phyloP scores from a whole-genome alignment of 2,113 vertebrate species.

The Chlorocebus sabaeus region DNA sequence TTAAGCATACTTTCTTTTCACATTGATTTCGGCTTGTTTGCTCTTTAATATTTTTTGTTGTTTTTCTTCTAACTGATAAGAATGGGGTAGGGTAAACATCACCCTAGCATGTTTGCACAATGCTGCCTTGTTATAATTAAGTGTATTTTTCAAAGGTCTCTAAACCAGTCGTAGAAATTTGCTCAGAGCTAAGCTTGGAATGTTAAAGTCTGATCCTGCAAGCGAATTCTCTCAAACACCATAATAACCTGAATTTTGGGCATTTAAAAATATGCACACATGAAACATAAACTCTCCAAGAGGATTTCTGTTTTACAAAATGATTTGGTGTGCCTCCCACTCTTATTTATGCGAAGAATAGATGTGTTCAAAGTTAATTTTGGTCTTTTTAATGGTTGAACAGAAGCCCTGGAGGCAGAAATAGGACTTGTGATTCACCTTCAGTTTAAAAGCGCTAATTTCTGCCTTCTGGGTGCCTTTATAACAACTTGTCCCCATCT shows the following conservation, averaged over 20 bases:
- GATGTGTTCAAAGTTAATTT: slow-evolving; percentile 47
- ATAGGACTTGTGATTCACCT: slow-evolving; percentile 60
- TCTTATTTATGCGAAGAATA: slow-evolving; percentile 9
- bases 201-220: not conserved
- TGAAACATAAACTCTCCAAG: not conserved
- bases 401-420: slow-evolving; percentile 31
- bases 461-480: slow-evolving; percentile 47
- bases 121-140: slow-evolving; percentile 55
- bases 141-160: slow-evolving; percentile 46
- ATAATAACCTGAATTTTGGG: not conserved
- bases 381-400: slow-evolving; percentile 40
- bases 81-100: slow-evolving; percentile 41
- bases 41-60: slow-evolving; percentile 54
- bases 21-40: slow-evolving; percentile 52
- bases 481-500: slow-evolving; percentile 20
- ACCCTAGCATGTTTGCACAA: slow-evolving; percentile 51
- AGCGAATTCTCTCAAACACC: slow-evolving; percentile 46
- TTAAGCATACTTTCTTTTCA: slow-evolving; percentile 56
- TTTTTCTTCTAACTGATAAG: slow-evolving; percentile 61
- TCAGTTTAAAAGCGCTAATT: slow-evolving; percentile 31
- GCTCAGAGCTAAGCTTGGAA: slow-evolving; percentile 2
- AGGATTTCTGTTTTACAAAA: slow-evolving; percentile 1
- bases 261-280: not conserved
- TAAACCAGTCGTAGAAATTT: slow-evolving; percentile 51
- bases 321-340: not conserved